phyloP scores from a whole-genome alignment of 2,113 vertebrate genomes.

The Mesocricetus auratus region DNA sequence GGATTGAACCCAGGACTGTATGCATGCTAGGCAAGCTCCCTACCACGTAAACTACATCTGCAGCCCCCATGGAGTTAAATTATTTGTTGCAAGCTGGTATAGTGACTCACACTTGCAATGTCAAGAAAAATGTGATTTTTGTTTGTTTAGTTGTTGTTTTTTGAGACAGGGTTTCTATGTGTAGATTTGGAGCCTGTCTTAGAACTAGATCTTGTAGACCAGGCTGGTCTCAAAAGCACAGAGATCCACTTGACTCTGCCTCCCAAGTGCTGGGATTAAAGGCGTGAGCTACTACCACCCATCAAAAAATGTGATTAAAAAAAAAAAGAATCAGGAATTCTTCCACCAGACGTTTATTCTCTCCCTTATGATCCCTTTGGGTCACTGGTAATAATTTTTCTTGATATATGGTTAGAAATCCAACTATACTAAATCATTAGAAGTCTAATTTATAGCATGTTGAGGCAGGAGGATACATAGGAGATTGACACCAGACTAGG shows the following conservation, averaged over 20 bases:
- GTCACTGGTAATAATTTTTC: neutral
- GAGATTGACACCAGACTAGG: neutral
- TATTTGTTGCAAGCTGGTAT: neutral
- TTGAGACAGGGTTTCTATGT: no score
- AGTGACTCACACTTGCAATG: neutral
- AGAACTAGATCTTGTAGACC: no score
- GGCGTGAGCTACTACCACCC: no score
- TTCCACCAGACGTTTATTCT: neutral
- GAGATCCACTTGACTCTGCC: no score
- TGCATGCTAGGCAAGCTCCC: neutral
- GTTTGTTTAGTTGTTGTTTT: no score
- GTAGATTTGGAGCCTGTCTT: no score
- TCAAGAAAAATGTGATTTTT: neutral
- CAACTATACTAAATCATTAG: neutral
- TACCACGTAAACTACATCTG: neutral
- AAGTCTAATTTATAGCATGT: neutral
- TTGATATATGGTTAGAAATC: neutral
- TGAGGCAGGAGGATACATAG: neutral
- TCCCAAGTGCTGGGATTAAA: no score
- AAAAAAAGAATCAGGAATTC: neutral
- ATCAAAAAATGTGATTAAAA: neutral
- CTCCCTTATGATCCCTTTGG: neutral
- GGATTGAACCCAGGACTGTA: neutral
- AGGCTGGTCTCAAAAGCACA: no score
- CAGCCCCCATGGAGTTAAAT: neutral